phyloP scores from a whole-genome alignment of 2,888 invertebrate species.

The Apeira syringaria region DNA sequence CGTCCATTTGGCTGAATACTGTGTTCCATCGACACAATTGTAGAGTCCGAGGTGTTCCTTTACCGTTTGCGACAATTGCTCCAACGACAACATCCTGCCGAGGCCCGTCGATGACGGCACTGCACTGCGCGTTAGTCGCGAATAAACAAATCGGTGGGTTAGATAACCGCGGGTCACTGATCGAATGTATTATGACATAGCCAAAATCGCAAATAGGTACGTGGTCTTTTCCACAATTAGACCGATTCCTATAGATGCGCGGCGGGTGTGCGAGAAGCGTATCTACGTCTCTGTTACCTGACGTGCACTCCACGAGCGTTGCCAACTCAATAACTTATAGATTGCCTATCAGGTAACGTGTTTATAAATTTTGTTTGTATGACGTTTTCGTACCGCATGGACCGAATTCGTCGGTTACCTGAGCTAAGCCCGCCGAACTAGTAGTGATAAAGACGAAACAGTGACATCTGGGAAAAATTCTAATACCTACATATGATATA shows the following conservation, averaged over 20 bases:
- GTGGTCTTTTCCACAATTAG: conserved; percentile 61
- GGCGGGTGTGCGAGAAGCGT: conserved; percentile 52
- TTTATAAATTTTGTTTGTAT: conserved; percentile 26
- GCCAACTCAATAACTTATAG: conserved; percentile 58
- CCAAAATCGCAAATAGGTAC: conserved; percentile 49
- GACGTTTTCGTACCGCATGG: conserved; percentile 22
- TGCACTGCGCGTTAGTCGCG: conserved; percentile 70
- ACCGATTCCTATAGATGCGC: conserved; percentile 56
- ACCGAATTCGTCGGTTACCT: conserved; percentile 52
- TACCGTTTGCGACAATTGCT: conserved; percentile 75
- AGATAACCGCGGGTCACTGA: conserved; percentile 69
- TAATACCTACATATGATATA: conserved; percentile 50
- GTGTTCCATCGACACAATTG: conserved; percentile 44
- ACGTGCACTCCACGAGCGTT: conserved; percentile 57
- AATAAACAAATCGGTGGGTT: conserved; percentile 68
- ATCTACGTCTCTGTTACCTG: conserved; percentile 46
- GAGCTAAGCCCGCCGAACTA: conserved; percentile 40
- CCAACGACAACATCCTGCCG: conserved; percentile 80
- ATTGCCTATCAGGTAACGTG: conserved; percentile 53
- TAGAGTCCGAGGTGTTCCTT: conserved; percentile 70
- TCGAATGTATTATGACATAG: conserved; percentile 57
- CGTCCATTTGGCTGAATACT: conserved; percentile 79
- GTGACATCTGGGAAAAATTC: conserved; percentile 61
- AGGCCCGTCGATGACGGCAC: conserved; percentile 65
- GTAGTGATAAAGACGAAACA: conserved; percentile 56